Evolutionary conservation across 1,140 invertebrate species (phyloP), one percentile per base, ranked within the genome.

Genomic region (Diprion similis): DNA sequence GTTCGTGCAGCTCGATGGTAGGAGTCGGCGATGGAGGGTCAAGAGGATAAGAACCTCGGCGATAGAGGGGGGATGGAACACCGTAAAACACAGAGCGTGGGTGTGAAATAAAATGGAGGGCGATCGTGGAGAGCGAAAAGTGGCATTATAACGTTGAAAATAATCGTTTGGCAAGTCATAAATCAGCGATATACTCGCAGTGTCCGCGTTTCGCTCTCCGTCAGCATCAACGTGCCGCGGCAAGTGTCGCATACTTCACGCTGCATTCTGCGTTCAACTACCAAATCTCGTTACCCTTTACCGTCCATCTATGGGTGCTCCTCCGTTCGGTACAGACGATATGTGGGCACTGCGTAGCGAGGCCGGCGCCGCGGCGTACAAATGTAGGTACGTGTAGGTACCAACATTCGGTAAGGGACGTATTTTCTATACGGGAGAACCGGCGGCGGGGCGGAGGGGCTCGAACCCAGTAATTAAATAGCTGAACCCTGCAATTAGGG

Each of bases 401-500:
- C 51, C n/a, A 17, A 59, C 51, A 59, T 59, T 59, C 51, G 51
- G 51, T 59, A 59, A 59, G 51, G 24, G n/a, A 7, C 11, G 51
- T 59, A 59, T 59, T 59, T 59, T 59, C 51, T 59, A 6, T 59
- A 59, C 17, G 66, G 11, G 66, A 15, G 59, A 13, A 68, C 70
- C 70, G 64, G 59, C 48, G 66, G 66, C 69, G 68, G 73, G 74
- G 76, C 78, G 17, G 78, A 59, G 51, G 80, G 78, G 81, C 79
- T 80, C 81, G 79, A 88, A 88, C 85, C 87, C 85, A 85, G 87
- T 88, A 88, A 88, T 88, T 88, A 88, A 88, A 88, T 88, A 88
- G 85, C 87, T 82, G 81, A 88, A 88, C 86, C 86, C 86, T 87
- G 86, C 85, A 88, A 88, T 88, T 88, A 88, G 85, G 86, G 85